Evolutionary conservation across 1,140 invertebrate species (phyloP), one percentile per base, ranked within the genome.

Genomic region (Formica selysi): DNA sequence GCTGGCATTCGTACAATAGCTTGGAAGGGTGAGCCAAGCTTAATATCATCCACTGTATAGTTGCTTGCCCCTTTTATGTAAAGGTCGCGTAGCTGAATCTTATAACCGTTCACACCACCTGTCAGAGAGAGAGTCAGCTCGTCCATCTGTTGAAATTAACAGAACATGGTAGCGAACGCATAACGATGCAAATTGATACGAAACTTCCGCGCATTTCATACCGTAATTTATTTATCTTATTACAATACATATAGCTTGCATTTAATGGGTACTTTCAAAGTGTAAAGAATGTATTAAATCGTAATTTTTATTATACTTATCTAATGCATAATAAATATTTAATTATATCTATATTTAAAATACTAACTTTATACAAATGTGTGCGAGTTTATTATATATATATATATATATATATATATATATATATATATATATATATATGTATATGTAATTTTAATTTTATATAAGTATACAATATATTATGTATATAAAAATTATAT

Each of bases 41-140:
- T 96, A 76, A 97, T 95, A 76, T 96, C 96, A 13, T 95, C 95
- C 3, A 97, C 96, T 7, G 96, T 96, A 88, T 96, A 97, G 93
- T 97, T 97, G 88, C 96, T 97, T 2, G 97, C 96, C 70, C 97
- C 97, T 93, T 92, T 97, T 41, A 97, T 96, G 90, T 96, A 96
- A 90, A 97, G 96, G 79, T 97, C 96, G 84, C 96, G 96, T 64
- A 97, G 94, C 8, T 96, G 96, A 44, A 97, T 96, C 90, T 96
- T 97, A 89, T 97, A 97, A 73, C 97, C 97, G 91, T 97, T 97
- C 11, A 96, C 96, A 68, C 97, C 97, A 86, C 96, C 96, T 76
- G 97, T 97, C 86, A 97, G 93, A 22, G 97, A 96, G 80, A 97
- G 94, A 36, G 96, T 96, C 70, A 97, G 93, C 80, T 96, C 96